Percentiles rank a stretch among this genome's conserved stretches.
phyloP scores from a whole-genome alignment of 2,113 vertebrate genomes.

The Oophaga pumilio region DNA sequence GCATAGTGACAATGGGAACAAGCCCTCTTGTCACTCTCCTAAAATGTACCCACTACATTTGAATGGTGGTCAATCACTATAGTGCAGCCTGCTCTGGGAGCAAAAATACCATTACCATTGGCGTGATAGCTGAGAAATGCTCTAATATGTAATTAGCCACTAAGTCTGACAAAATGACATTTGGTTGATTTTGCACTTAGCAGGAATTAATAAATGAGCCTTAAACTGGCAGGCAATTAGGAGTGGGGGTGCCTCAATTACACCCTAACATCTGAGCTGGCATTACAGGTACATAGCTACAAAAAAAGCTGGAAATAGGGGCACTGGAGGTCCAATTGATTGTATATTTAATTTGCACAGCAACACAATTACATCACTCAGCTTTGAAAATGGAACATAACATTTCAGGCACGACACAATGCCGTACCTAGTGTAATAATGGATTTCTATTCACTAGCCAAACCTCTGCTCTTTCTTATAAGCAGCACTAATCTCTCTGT shows the following conservation, averaged over 20 bases:
- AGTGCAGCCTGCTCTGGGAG: too few relatives aligned
- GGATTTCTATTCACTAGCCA: constrained; percentile 23
- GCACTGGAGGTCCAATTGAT: constrained; percentile 30
- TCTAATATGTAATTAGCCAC: constrained; percentile 47
- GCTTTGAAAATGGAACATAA: constrained; percentile 42
- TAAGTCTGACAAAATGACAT: constrained; percentile 48
- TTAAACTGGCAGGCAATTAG: constrained; percentile 6
- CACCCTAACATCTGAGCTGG: constrained; percentile 34
- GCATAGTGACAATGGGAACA: neutral
- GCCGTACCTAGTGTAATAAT: constrained; percentile 36
- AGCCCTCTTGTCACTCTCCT: neutral
- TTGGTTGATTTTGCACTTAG: constrained; percentile 52
- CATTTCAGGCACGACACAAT: constrained; percentile 29
- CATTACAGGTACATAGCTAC: constrained; percentile 16
- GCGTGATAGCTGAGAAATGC: neutral
- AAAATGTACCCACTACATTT: neutral
- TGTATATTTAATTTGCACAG: constrained; percentile 29
- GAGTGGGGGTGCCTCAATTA: constrained; percentile 33
- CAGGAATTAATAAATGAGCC: constrained; percentile 51
- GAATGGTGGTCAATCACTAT: neutral
- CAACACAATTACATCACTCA: constrained; percentile 28
- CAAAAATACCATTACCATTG: neutral
- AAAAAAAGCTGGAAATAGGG: constrained; percentile 12
- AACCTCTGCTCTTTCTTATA: constrained; percentile 1
- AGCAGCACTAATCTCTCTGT: neutral